Evolutionary conservation across 2,113 vertebrate genomes (phyloP), one percentile per base, ranked within the genome.

Genomic region (Naja naja): DNA sequence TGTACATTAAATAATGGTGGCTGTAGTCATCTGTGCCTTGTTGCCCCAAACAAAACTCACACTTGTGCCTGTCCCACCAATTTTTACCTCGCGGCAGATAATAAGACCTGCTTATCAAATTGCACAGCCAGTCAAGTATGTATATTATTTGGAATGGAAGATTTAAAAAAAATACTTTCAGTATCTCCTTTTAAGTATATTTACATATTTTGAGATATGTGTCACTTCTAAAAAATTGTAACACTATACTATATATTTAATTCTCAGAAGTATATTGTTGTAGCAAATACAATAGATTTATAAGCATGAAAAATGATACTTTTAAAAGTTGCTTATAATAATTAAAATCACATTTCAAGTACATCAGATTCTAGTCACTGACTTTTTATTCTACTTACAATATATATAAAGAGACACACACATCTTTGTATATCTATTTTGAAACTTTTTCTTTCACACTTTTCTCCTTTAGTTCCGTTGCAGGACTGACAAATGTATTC

Each of bases 401-500:
- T 8, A 20, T 39, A 39, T 39, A 81, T 3, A 81, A 11, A 69
- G 4, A n/a, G 11, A 81, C 18, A 22, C 34, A 81, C 14, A 39
- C 1, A 74, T 22, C 34, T 81, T 8, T 85, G 1, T 7, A 1
- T 2, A 90, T 69, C 5, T 0, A 1, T 12, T 39, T 0, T 20
- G 90, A 91, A 3, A 0, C 18, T 69, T 74, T 0, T 43, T 45
- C 23, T 25, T 14, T 20, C 14, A 69, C 52, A 85, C 55, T 56
- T 88, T 89, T 34, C 53, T 88, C 60, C 87, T 89, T 16, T 94
- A 99, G 99, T 99, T 99, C 95, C 99, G 99, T 86, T 99, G 99
- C 93, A 99, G 98, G 93, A 99, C 99, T 7, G 99, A 99, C 94
- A 99, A 99, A 97, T 99, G 99, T 87, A 99, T 99, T 95, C 99